Percentiles rank a stretch among this genome's conserved stretches.
These are phyloP conservation scores for Hirtodrosophila alboralis DNA, from an alignment of 2,888 invertebrate genomes.

Conservation along the genomic window DNA sequence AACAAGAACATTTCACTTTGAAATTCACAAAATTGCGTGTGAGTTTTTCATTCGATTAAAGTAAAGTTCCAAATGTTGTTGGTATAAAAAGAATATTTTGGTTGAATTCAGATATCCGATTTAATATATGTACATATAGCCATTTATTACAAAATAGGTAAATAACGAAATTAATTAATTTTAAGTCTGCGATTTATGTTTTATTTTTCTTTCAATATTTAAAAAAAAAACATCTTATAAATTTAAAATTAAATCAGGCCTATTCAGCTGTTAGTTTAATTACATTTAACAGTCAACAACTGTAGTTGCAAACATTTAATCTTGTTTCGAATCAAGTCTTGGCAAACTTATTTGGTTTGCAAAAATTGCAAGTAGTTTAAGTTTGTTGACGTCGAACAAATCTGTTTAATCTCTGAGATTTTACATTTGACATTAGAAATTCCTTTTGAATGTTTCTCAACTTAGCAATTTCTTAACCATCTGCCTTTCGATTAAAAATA, in stretches of 20 bases:
- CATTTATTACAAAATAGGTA: no score
- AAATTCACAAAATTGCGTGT: no score
- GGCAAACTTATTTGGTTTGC: background rate
- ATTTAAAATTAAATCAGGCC: no score
- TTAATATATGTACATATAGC: no score
- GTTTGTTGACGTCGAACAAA: conserved; percentile 9
- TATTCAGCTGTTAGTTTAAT: conserved; percentile 29
- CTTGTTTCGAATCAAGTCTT: conserved; percentile 25
- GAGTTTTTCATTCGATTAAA: no score
- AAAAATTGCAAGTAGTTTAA: conserved; percentile 2
- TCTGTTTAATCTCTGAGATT: conserved; percentile 17
- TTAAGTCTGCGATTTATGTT: no score
- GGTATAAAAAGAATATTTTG: no score
- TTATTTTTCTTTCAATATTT: no score
- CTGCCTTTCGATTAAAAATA: background rate
- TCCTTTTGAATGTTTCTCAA: conserved; percentile 23
- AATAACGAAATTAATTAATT: no score
- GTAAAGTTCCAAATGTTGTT: no score
- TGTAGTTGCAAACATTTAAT: conserved; percentile 6
- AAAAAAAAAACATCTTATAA: background rate
- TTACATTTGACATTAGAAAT: conserved; percentile 20
- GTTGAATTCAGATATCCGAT: no score
- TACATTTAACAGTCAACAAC: conserved; percentile 27
- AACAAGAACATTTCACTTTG: no score
- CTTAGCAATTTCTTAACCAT: conserved; percentile 15